Evolutionary conservation across 2,888 invertebrate species (phyloP).

Genomic region (Ophion slaviceki): DNA sequence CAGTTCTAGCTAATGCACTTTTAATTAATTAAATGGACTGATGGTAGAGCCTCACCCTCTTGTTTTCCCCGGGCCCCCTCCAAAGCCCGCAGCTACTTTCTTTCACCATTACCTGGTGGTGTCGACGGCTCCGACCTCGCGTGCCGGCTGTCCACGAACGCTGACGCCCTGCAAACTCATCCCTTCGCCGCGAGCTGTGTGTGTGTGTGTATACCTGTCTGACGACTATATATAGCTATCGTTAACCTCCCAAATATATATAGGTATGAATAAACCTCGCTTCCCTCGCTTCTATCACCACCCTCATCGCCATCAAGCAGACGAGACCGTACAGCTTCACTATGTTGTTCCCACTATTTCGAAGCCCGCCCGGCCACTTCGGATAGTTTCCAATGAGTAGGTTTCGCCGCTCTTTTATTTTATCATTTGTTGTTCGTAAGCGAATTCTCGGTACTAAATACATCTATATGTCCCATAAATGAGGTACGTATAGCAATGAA

Average conservation of each 20-base stretch:
- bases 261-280: neutral
- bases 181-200: slow-evolving; percentile 65
- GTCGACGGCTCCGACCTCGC: slow-evolving; percentile 77
- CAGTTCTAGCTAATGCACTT: slow-evolving; percentile 81
- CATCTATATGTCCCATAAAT: no score
- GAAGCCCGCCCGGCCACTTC: slow-evolving; percentile 34
- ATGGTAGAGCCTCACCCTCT: slow-evolving; percentile 75
- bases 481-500: no score
- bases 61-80: slow-evolving; percentile 38
- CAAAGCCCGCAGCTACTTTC: slow-evolving; percentile 60
- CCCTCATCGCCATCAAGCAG: slow-evolving; percentile 53
- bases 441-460: no score
- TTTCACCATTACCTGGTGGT: slow-evolving; percentile 64
- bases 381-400: slow-evolving; percentile 9
- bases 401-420: slow-evolving; percentile 10
- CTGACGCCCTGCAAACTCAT: slow-evolving; percentile 79
- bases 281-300: slow-evolving; percentile 47
- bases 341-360: slow-evolving; percentile 49
- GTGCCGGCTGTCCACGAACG: slow-evolving; percentile 80
- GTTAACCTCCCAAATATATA: neutral
- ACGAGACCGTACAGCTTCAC: slow-evolving; percentile 28
- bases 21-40: slow-evolving; percentile 84
- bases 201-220: neutral
- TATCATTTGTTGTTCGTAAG: no score
- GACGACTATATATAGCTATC: slow-evolving; percentile 9